Evolutionary conservation across 2,113 vertebrate genomes (phyloP), one percentile per base, ranked within the genome.

Genomic region (Smithornis capensis): DNA sequence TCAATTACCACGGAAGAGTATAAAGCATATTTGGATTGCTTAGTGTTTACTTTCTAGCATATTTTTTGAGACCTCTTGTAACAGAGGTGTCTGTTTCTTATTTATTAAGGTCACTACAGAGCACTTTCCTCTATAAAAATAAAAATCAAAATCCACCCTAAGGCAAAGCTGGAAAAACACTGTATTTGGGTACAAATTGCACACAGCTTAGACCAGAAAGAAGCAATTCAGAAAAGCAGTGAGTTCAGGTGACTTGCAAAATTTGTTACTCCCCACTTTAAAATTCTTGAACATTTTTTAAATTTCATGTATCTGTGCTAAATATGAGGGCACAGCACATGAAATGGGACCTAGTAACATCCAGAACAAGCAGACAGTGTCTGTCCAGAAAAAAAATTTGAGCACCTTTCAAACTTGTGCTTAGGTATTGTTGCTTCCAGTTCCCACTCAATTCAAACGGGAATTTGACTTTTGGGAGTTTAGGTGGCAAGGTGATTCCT

Each of bases 381-480:
- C 44, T 53, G 57, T 35, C 37, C 35, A 38, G 13, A 64, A 25
- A 73, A 31, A 16, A 62, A 62, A 12, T 37, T 0, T 14, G 17
- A 80, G 22, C n/a, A 42, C 14, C 14, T 83, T 84, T 71, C 53
- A 57, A 56, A 76, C 7, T 5, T 47, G 19, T 14, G 7, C 35
- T 64, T 42, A 44, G 63, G 40, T 75, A 53, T 55, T 23, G 19
- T 47, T 86, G 33, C 21, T 50, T 50, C 5, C 55, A 62, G 15
- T 27, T 80, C 50, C 28, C n/a, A 29, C 22, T 8, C 0, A 0
- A 45, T 13, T 53, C 59, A 62, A 53, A 45, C 12, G 28, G 50
- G 40, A 71, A 24, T 49, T n/a, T 64, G 19, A 19, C 18, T 44
- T 45, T 60, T n/a, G 60, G 27, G 12, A 59, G 73, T 40, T 53